These are phyloP conservation scores for Haemorhous mexicanus DNA, from an alignment of 2,113 vertebrate genomes.

Conservation along the genomic window DNA sequence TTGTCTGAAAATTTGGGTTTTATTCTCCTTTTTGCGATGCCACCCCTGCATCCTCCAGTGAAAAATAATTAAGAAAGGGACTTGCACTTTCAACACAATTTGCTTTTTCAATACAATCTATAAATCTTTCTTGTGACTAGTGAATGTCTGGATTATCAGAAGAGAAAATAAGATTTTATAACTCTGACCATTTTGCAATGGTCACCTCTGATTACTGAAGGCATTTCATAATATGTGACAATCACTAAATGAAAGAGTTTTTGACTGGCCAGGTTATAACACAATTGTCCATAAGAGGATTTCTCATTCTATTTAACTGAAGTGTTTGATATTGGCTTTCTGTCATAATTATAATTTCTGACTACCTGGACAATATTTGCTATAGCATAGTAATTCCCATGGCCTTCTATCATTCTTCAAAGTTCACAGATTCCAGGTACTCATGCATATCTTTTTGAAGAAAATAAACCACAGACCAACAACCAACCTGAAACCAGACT, in stretches of 20 bases:
- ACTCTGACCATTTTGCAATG: not conserved
- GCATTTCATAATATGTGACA: not conserved
- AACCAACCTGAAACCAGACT: not conserved
- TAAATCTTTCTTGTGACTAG: not conserved
- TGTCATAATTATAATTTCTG: slow-evolving; percentile 27
- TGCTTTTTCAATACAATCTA: not conserved
- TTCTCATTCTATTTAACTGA: slow-evolving; percentile 6
- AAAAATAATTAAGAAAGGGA: not conserved
- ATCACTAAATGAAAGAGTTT: not conserved
- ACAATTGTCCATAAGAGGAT: not conserved
- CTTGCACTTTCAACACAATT: not conserved
- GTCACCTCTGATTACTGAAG: not conserved
- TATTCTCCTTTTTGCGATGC: not conserved
- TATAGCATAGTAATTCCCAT: not conserved
- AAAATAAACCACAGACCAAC: not conserved
- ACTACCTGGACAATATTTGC: not conserved
- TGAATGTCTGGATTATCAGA: not conserved
- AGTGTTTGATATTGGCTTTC: slow-evolving; percentile 11
- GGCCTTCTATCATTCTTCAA: not conserved
- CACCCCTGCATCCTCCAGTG: accelerated
- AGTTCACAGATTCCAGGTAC: not conserved
- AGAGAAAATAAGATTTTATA: not conserved
- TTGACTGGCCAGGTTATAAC: not conserved
- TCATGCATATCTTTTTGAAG: not conserved
- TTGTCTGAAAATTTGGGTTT: not conserved